A percentile compares a stretch with the other conserved stretches of the same genome.
Conservation (phyloP, 1,140 invertebrate genomes). For the Bradynema listronoti region DNA sequence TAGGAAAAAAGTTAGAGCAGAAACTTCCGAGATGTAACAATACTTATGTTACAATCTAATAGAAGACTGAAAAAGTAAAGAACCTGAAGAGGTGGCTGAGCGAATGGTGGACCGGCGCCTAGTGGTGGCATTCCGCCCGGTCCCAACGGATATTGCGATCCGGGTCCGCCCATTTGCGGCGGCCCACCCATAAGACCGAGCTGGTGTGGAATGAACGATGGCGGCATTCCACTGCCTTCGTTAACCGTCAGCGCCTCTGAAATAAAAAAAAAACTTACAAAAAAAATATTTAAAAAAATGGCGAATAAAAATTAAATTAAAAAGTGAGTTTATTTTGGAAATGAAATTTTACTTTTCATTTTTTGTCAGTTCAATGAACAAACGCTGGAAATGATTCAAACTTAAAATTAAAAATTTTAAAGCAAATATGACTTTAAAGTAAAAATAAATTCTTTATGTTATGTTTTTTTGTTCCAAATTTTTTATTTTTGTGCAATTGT, state of each 20-base stretch:
- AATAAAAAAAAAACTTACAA: constrained; percentile 13
- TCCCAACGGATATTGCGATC: constrained; percentile 26
- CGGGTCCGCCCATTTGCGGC: constrained; percentile 11
- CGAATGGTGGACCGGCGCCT: constrained; percentile 27
- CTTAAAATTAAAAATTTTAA: no score
- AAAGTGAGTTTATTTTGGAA: neutral
- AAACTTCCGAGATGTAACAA: no score
- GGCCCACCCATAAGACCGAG: constrained; percentile 19
- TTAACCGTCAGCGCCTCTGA: constrained; percentile 35
- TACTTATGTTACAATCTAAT: neutral
- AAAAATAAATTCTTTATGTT: neutral
- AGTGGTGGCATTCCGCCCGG: constrained; percentile 27
- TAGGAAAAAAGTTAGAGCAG: no score
- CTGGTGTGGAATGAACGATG: constrained; percentile 24
- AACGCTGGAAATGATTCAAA: no score
- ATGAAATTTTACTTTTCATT: no score
- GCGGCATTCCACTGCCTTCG: constrained; percentile 39
- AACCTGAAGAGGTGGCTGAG: constrained; percentile 36
- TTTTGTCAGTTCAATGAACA: no score
- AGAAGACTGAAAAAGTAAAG: constrained; percentile 3
- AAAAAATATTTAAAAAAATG: no score
- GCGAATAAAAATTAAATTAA: neutral
- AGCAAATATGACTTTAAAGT: neutral
- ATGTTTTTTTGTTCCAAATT: neutral
- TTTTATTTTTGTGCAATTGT: neutral